Evolutionary conservation across 2,888 invertebrate species (phyloP).

Genomic region (Rhogogaster chlorosoma): DNA sequence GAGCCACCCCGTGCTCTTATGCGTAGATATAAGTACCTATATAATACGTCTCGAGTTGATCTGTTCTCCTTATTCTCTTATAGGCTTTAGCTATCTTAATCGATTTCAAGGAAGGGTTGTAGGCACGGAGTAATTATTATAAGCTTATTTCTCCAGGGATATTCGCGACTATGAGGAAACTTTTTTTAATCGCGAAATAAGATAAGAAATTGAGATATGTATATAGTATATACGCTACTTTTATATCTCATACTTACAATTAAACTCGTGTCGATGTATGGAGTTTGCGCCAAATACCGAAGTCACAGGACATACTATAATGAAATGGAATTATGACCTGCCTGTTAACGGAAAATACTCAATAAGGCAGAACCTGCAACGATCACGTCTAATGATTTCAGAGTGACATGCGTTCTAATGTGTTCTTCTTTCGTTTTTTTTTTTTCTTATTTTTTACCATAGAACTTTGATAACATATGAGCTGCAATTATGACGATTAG

Average conservation of each 20-base stretch:
- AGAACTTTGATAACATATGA: neutral
- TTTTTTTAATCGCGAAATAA: neutral
- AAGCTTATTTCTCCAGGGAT: neutral
- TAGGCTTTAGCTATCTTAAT: neutral
- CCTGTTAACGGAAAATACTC: neutral
- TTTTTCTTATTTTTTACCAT: neutral
- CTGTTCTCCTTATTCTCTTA: neutral
- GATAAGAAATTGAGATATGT: neutral
- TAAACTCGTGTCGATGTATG: neutral
- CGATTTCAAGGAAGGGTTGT: neutral
- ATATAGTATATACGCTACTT: neutral
- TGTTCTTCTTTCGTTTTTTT: neutral
- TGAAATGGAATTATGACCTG: conserved; percentile 7
- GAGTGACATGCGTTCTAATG: neutral
- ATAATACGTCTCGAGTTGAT: conserved; percentile 24
- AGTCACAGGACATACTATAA: neutral
- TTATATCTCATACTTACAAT: neutral
- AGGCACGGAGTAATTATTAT: neutral
- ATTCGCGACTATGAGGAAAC: neutral
- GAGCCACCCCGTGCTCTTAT: conserved; percentile 16
- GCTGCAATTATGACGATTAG: neutral
- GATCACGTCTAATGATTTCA: neutral
- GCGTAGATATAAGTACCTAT: neutral
- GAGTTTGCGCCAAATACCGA: conserved; percentile 8
- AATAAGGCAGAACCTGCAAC: neutral